A percentile compares a stretch with the other conserved stretches of the same genome.
phyloP scores from a whole-genome alignment of 1,140 invertebrate species.

The Diabrotica undecimpunctata region DNA sequence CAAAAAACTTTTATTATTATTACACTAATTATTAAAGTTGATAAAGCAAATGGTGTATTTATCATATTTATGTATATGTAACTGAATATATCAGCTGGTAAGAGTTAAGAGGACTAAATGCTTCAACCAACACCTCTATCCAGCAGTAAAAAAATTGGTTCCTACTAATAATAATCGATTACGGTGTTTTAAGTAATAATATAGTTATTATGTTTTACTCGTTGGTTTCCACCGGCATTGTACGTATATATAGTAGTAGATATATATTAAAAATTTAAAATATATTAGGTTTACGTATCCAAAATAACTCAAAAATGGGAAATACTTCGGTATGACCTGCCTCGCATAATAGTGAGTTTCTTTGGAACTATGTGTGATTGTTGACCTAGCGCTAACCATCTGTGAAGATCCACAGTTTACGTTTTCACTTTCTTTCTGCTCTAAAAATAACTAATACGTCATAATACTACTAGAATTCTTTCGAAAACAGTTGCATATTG shows the following conservation, averaged over 20 bases:
- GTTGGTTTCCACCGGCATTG: constrained; percentile 48
- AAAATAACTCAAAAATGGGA: constrained; percentile 67
- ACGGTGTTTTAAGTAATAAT: constrained; percentile 49
- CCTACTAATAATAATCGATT: constrained; percentile 52
- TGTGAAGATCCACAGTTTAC: constrained; percentile 12
- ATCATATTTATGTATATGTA: constrained; percentile 49
- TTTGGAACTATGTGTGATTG: constrained; percentile 69
- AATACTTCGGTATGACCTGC: constrained; percentile 60
- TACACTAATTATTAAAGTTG: constrained; percentile 45
- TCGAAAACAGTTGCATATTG: too few relatives aligned
- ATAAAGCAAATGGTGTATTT: constrained; percentile 47
- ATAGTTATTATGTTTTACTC: constrained; percentile 50
- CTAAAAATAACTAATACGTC: too few relatives aligned
- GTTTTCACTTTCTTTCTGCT: too few relatives aligned
- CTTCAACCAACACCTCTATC: constrained; percentile 42
- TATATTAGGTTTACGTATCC: constrained; percentile 60
- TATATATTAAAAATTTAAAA: constrained; percentile 51
- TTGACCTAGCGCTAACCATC: constrained; percentile 49
- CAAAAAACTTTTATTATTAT: constrained; percentile 47
- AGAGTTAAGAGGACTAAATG: constrained; percentile 18
- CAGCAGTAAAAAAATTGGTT: constrained; percentile 52
- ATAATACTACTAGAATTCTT: too few relatives aligned
- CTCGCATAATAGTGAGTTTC: constrained; percentile 68
- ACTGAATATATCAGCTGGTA: constrained; percentile 46
- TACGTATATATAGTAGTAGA: constrained; percentile 50